Percentiles rank a stretch among this genome's conserved stretches.
Conservation (phyloP, 2,888 invertebrate genomes). For the Mesorhabditis spiculigera region DNA sequence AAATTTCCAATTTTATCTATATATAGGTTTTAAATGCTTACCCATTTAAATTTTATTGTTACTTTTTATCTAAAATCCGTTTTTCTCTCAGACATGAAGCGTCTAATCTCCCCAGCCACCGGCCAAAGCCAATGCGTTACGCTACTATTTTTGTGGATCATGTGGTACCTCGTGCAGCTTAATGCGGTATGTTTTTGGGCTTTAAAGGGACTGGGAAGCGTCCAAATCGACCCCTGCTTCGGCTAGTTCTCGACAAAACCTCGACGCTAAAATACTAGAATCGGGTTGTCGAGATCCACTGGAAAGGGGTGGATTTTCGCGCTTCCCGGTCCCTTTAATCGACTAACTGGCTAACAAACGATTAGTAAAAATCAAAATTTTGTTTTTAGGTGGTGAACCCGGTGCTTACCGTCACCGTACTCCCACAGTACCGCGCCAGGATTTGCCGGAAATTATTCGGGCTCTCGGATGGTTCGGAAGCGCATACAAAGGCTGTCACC, state of each 20-base stretch:
- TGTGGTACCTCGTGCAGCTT: conserved; percentile 48
- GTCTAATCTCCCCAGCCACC: not conserved
- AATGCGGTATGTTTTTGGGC: conserved; percentile 43
- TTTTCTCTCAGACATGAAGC: not conserved
- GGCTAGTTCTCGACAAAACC: no score
- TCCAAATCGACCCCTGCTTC: no score
- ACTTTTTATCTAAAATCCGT: not conserved
- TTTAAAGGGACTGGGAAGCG: no score
- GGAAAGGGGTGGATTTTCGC: no score
- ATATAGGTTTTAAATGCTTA: no score
- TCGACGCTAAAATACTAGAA: no score
- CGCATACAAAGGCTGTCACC: not conserved
- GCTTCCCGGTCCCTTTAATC: no score
- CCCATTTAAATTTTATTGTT: not conserved
- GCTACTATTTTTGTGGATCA: conserved; percentile 40
- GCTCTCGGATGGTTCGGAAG: not conserved
- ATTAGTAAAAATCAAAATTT: not conserved
- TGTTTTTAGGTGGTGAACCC: conserved; percentile 54
- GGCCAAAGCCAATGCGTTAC: conserved; percentile 27
- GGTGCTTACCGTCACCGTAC: conserved; percentile 53
- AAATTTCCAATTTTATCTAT: no score
- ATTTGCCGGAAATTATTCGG: conserved; percentile 23
- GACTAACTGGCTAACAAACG: no score
- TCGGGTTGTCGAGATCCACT: no score
- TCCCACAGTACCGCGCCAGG: conserved; percentile 52